These are phyloP conservation scores for Drymodes brunneopygia DNA, from an alignment of 2,113 vertebrate genomes.

Conservation along the genomic window DNA sequence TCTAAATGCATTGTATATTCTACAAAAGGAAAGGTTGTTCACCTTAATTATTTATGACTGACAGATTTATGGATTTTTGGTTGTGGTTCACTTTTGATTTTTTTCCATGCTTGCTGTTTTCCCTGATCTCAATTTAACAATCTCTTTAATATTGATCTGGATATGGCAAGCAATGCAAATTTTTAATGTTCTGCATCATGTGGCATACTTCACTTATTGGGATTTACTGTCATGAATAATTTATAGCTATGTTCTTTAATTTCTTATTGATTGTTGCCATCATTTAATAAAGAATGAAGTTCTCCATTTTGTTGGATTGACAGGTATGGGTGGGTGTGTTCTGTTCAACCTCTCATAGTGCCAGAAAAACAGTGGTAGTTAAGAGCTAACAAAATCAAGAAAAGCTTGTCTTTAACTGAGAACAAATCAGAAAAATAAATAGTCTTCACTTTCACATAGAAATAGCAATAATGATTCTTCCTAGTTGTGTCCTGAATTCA, in stretches of 20 bases:
- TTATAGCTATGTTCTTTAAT: slow-evolving; percentile 14
- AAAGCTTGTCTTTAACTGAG: neutral
- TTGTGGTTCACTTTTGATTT: neutral
- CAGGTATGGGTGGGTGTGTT: neutral
- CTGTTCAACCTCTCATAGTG: neutral
- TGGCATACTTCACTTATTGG: neutral
- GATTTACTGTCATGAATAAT: slow-evolving; percentile 39
- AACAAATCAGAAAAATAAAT: neutral
- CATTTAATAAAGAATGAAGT: neutral
- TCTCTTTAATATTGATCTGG: slow-evolving; percentile 27
- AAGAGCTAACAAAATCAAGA: neutral
- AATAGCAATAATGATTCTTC: neutral
- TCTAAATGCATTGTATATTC: neutral
- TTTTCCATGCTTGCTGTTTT: neutral
- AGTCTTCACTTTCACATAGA: neutral
- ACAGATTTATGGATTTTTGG: slow-evolving; percentile 28
- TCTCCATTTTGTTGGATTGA: neutral
- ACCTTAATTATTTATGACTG: slow-evolving; percentile 7
- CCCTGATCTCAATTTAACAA: neutral
- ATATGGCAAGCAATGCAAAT: slow-evolving; percentile 13
- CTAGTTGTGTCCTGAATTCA: neutral
- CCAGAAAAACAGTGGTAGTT: neutral
- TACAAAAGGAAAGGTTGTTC: neutral
- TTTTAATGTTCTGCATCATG: neutral
- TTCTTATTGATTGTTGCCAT: neutral